Percentiles rank a stretch among this genome's conserved stretches.
Conservation (phyloP, 1,140 invertebrate species). For the Megalonaias nervosa region DNA sequence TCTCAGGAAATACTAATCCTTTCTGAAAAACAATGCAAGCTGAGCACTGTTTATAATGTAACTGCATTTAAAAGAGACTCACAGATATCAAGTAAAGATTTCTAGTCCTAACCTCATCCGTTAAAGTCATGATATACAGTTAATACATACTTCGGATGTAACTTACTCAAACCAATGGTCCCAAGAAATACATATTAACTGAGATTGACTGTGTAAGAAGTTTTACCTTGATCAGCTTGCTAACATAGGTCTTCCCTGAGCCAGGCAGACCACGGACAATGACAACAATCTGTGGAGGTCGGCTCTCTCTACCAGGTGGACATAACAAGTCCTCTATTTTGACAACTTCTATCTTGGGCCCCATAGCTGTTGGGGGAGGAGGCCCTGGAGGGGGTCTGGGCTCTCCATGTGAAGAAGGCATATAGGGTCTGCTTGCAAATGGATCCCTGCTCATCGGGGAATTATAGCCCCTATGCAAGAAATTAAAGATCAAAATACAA, state of each 20-base stretch:
- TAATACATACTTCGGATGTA: too few relatives aligned
- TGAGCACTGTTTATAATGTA: too few relatives aligned
- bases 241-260: constrained; percentile 90
- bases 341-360: constrained; percentile 64
- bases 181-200: too few relatives aligned
- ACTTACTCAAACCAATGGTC: too few relatives aligned
- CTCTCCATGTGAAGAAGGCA: not conserved
- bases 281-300: constrained; percentile 88
- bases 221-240: constrained; percentile 88
- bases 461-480: not conserved
- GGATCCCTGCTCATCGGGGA: not conserved
- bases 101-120: too few relatives aligned
- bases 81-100: too few relatives aligned
- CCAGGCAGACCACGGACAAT: constrained; percentile 92
- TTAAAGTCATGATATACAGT: too few relatives aligned
- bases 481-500: not conserved
- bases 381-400: constrained; percentile 21
- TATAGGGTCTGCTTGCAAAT: not conserved
- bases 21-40: too few relatives aligned
- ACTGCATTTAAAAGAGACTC: too few relatives aligned
- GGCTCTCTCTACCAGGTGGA: constrained; percentile 80
- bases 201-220: not conserved
- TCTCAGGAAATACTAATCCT: too few relatives aligned
- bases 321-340: constrained; percentile 85
- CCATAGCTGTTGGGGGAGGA: constrained; percentile 5